Percentiles rank a stretch among this genome's conserved stretches.
Conservation (phyloP, 2,888 invertebrate genomes). For the Ornithoptera alexandrae region DNA sequence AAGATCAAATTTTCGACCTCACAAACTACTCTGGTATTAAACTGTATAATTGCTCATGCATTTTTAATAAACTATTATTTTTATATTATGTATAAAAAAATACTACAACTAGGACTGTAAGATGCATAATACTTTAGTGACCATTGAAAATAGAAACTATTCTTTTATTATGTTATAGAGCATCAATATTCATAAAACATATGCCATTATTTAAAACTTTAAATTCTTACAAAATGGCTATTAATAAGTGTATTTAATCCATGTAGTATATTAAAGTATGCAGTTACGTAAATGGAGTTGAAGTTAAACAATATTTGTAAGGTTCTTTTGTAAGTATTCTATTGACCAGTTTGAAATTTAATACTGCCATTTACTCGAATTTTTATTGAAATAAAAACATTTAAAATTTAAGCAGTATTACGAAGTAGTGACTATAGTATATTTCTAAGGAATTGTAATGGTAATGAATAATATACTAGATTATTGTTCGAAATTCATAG, state of each 20-base stretch:
- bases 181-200: background rate
- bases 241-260: background rate
- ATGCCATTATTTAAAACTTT: background rate
- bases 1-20: too few relatives aligned
- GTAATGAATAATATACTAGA: conserved; percentile 9
- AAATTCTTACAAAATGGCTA: too few relatives aligned
- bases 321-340: background rate
- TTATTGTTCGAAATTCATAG: conserved; percentile 15
- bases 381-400: conserved; percentile 53
- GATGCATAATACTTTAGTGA: background rate
- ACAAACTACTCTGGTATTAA: too few relatives aligned
- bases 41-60: too few relatives aligned
- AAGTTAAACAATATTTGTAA: background rate
- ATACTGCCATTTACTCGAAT: conserved; percentile 72
- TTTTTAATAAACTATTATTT: too few relatives aligned
- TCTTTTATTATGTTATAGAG: background rate
- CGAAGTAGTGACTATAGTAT: conserved; percentile 40
- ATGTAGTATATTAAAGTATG: background rate
- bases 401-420: conserved; percentile 39
- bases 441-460: conserved; percentile 21
- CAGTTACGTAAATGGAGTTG: background rate
- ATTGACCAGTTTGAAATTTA: conserved; percentile 42
- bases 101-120: too few relatives aligned
- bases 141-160: background rate
- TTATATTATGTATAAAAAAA: too few relatives aligned